A percentile compares a stretch with the other conserved stretches of the same genome.
Conservation (phyloP, 2,797 vertebrate genomes). For the Ptychadena robeensis region DNA sequence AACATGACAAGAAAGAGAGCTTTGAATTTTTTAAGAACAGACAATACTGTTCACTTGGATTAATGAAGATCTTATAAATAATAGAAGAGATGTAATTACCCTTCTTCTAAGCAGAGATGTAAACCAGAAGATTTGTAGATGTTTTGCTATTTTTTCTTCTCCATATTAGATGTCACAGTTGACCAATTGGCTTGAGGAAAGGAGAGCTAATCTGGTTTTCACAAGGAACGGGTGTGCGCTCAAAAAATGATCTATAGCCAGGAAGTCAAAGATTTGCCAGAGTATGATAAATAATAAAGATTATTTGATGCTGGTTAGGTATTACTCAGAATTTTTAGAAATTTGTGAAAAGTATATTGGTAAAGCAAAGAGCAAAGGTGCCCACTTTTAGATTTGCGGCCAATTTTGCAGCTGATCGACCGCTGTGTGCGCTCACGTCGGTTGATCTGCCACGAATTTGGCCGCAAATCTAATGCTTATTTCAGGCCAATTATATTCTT, state of each 20-base stretch:
- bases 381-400: too few relatives aligned
- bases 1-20: background rate
- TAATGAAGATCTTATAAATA: background rate
- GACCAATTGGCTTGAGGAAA: background rate
- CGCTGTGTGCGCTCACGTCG: too few relatives aligned
- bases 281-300: too few relatives aligned
- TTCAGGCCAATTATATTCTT: too few relatives aligned
- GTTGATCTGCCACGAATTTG: too few relatives aligned
- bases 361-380: too few relatives aligned
- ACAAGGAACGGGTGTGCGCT: background rate
- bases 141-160: background rate
- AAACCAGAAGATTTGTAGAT: background rate
- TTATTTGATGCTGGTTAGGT: too few relatives aligned
- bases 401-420: too few relatives aligned
- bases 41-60: constrained; percentile 7
- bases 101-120: background rate
- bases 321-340: too few relatives aligned
- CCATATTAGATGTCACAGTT: background rate
- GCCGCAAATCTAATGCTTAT: too few relatives aligned
- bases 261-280: too few relatives aligned
- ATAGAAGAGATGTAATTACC: background rate
- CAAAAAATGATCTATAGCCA: background rate
- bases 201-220: background rate
- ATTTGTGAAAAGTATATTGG: too few relatives aligned
- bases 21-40: background rate